These are phyloP conservation scores for Tridacna crocea DNA, from an alignment of 2,888 invertebrate species.

Conservation along the genomic window DNA sequence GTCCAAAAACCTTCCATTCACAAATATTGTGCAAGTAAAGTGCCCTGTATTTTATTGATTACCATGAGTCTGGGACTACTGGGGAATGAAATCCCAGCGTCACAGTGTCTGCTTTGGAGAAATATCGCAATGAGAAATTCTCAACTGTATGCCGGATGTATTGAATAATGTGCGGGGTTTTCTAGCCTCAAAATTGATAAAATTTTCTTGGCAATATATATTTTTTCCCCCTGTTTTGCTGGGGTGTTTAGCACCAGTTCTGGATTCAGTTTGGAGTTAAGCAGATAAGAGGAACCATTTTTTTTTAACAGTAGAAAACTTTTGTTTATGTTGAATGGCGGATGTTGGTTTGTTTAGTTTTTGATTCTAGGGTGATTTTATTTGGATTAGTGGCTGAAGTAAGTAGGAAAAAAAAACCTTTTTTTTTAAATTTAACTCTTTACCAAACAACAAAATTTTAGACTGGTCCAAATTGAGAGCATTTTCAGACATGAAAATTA, in stretches of 20 bases:
- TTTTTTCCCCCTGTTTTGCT: neutral
- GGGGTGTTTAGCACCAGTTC: slow-evolving; percentile 2
- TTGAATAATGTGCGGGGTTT: slow-evolving; percentile 26
- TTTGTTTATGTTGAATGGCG: neutral
- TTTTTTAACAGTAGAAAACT: neutral
- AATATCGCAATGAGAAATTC: slow-evolving; percentile 18
- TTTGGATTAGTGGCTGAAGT: neutral
- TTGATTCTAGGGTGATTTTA: neutral
- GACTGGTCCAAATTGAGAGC: too few relatives aligned
- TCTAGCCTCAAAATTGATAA: slow-evolving; percentile 9
- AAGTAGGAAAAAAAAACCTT: too few relatives aligned
- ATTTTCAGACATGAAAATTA: too few relatives aligned
- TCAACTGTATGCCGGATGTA: slow-evolving; percentile 11
- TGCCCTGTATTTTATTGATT: slow-evolving; percentile 49
- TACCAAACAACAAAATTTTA: too few relatives aligned
- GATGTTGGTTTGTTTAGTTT: neutral
- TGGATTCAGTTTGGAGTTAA: neutral
- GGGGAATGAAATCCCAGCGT: slow-evolving; percentile 13
- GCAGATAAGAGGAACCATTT: neutral
- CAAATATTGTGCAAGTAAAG: slow-evolving; percentile 32
- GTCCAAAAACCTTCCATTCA: neutral
- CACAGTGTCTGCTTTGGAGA: slow-evolving; percentile 11
- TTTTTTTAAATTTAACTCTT: too few relatives aligned
- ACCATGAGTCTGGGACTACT: slow-evolving; percentile 29
- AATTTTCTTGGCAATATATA: neutral